Percentiles rank a stretch among this genome's conserved stretches.
Evolutionary conservation across 2,113 vertebrate genomes (phyloP).

Genomic region (Solenodon paradoxus): DNA sequence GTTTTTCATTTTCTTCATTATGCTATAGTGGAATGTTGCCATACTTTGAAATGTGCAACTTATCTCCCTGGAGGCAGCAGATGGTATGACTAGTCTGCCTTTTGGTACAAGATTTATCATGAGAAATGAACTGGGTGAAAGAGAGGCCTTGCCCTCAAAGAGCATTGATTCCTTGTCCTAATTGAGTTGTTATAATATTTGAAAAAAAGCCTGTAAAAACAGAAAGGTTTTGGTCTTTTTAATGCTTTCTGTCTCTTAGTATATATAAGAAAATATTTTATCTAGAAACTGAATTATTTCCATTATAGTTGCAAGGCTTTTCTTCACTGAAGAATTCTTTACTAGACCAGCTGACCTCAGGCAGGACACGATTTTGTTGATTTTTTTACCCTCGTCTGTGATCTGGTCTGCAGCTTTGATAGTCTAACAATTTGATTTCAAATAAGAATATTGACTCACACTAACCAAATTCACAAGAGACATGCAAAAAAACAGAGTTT

Average conservation of each 20-base stretch:
- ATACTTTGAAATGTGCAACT: constrained; percentile 74
- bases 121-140: not conserved
- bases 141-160: constrained; percentile 52
- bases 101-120: constrained; percentile 62
- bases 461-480: not conserved
- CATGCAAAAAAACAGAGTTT: not conserved
- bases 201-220: not conserved
- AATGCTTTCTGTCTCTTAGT: constrained; percentile 8
- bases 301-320: constrained; percentile 19
- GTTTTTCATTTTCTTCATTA: constrained; percentile 75
- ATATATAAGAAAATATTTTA: not conserved
- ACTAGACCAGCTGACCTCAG: not conserved
- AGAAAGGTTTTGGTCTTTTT: not conserved
- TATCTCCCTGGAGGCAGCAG: constrained; percentile 71
- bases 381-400: not conserved
- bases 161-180: not conserved
- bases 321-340: not conserved
- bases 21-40: constrained; percentile 76
- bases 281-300: constrained; percentile 13
- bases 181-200: not conserved
- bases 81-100: constrained; percentile 69
- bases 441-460: not conserved
- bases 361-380: not conserved
- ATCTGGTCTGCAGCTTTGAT: not conserved
- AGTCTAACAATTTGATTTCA: not conserved